Evolutionary conservation across 2,797 vertebrate species (phyloP).

Genomic region (Merluccius polli): DNA sequence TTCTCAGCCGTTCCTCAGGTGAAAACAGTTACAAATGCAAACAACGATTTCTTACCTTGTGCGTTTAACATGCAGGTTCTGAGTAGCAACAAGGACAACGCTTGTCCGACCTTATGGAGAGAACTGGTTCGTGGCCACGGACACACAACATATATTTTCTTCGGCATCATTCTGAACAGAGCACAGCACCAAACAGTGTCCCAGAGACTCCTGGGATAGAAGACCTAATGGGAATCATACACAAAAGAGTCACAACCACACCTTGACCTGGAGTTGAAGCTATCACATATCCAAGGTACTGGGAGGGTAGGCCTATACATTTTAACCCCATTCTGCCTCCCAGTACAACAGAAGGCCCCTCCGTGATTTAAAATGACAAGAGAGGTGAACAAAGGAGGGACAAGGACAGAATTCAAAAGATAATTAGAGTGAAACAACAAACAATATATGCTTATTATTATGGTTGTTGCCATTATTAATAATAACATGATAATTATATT

Average conservation of each 20-base stretch:
- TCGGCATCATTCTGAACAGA: not conserved
- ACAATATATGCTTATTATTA: not conserved
- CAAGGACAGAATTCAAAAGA: not conserved
- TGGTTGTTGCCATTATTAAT: not conserved
- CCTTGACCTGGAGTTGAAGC: not conserved
- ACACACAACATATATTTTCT: not conserved
- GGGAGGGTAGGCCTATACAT: not conserved
- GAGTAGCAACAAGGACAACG: not conserved
- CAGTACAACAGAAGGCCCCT: not conserved
- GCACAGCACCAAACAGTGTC: not conserved
- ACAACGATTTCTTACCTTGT: conserved; percentile 4
- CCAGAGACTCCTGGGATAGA: not conserved
- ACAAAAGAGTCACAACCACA: not conserved
- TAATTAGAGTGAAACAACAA: not conserved
- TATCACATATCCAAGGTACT: not conserved
- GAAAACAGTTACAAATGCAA: not conserved
- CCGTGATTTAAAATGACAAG: not conserved
- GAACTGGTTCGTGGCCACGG: not conserved
- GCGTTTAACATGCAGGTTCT: not conserved
- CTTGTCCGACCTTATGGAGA: not conserved
- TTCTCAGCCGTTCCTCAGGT: conserved; percentile 25
- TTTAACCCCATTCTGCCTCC: not conserved
- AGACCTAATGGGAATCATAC: not conserved
- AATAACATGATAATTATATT: not conserved
- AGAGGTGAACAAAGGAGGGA: not conserved